Percentiles rank a stretch among this genome's conserved stretches.
Evolutionary conservation across 2,797 vertebrate genomes (phyloP).

Genomic region (Amphiprion clarkii): DNA sequence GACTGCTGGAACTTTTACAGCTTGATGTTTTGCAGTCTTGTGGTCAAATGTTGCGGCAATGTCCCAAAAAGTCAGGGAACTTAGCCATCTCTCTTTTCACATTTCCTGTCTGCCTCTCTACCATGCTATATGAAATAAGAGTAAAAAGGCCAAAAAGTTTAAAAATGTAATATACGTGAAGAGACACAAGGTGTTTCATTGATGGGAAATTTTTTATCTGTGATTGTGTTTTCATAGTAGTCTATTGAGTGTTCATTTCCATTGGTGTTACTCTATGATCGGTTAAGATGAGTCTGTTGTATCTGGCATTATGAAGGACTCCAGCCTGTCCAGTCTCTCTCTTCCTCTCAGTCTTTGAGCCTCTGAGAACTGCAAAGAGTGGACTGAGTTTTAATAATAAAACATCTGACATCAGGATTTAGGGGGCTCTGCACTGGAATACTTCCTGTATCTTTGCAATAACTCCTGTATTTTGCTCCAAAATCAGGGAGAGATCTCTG

Average conservation of each 20-base stretch:
- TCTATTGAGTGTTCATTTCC: background rate
- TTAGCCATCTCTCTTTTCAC: conserved; percentile 16
- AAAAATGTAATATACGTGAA: conserved; percentile 16
- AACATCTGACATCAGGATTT: conserved; percentile 82
- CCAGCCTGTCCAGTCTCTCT: conserved; percentile 42
- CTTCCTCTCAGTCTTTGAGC: conserved; percentile 42
- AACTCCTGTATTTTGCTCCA: conserved; percentile 75
- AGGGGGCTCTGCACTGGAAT: conserved; percentile 74
- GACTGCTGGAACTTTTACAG: conserved; percentile 4
- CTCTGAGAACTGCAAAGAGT: conserved; percentile 61
- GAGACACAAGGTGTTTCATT: background rate
- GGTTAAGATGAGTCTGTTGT: conserved; percentile 26
- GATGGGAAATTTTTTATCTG: conserved; percentile 8
- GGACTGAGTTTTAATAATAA: conserved; percentile 81
- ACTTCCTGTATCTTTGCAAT: conserved; percentile 83
- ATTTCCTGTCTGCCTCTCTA: conserved; percentile 52
- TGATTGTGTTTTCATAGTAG: background rate
- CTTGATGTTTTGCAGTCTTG: conserved; percentile 20
- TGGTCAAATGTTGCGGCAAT: background rate
- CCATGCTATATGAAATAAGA: background rate
- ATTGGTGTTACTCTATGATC: conserved; percentile 16
- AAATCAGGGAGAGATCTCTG: conserved; percentile 57
- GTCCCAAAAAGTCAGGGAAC: conserved; percentile 27
- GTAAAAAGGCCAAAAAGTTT: conserved; percentile 3
- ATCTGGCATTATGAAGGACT: conserved; percentile 48